Percentiles rank a stretch among this genome's conserved stretches.
Conservation (phyloP, 2,797 vertebrate genomes). For the Stomatorhinus walkeri region DNA sequence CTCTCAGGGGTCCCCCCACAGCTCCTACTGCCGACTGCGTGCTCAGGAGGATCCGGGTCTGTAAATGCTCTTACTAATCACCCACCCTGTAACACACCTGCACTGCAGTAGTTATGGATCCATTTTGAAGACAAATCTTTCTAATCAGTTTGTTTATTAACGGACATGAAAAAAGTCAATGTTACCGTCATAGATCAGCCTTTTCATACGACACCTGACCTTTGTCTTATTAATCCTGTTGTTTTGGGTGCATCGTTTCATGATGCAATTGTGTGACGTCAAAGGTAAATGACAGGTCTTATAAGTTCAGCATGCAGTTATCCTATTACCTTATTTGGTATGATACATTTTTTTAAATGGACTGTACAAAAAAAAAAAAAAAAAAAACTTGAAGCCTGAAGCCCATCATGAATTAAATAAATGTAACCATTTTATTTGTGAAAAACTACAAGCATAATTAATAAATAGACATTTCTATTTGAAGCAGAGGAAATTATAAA, state of each 20-base stretch:
- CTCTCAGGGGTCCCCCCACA: neutral
- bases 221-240: neutral
- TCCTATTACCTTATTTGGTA: neutral
- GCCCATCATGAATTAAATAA: slow-evolving; percentile 61
- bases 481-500: slow-evolving; percentile 89
- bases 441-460: slow-evolving; percentile 99
- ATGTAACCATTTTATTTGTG: slow-evolving; percentile 99
- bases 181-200: neutral
- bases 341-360: no score
- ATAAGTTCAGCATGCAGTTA: neutral
- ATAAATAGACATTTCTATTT: slow-evolving; percentile 99
- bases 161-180: neutral
- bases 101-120: neutral
- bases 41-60: neutral
- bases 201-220: neutral
- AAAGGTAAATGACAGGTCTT: neutral
- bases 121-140: neutral
- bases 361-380: no score
- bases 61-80: neutral
- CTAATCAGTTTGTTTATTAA: neutral
- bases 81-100: neutral
- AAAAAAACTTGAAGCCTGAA: slow-evolving; percentile 40
- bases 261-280: neutral
- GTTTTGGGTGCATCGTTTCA: neutral
- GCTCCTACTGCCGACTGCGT: neutral